phyloP scores from a whole-genome alignment of 2,113 vertebrate species.

The Asarcornis scutulata region DNA sequence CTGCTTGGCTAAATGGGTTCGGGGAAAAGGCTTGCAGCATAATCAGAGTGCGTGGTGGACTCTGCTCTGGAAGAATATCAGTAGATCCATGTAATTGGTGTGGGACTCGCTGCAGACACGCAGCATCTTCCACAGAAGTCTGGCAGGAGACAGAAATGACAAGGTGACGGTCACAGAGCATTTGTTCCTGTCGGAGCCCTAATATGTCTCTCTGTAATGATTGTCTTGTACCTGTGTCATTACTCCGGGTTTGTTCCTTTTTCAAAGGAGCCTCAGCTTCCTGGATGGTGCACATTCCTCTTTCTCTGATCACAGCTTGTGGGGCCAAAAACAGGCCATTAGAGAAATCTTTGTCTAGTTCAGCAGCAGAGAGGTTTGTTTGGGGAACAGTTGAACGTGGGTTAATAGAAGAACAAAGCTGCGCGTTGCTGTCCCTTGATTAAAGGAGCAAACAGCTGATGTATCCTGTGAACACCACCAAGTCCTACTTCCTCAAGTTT shows the following conservation, averaged over 20 bases:
- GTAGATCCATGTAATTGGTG: not conserved
- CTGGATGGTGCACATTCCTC: not conserved
- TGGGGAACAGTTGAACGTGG: not conserved
- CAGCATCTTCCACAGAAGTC: not conserved
- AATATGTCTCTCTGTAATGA: not conserved
- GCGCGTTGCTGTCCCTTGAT: not conserved
- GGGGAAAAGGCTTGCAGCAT: not conserved
- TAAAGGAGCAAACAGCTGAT: not conserved
- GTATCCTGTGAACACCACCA: not conserved
- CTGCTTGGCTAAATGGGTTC: not conserved
- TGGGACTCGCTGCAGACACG: not conserved
- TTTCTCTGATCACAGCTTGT: not conserved
- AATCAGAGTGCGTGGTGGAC: fast-evolving
- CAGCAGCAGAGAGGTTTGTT: not conserved
- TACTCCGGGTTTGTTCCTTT: not conserved
- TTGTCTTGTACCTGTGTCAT: not conserved
- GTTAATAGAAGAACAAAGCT: not conserved
- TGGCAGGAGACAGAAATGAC: not conserved
- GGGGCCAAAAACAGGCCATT: not conserved
- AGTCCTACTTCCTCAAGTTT: not conserved
- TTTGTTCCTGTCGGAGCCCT: not conserved
- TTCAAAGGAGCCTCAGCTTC: not conserved
- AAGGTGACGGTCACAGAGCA: not conserved
- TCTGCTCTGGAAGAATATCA: not conserved
- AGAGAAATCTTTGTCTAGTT: not conserved